Base-by-base conservation (phyloP, 2,888 invertebrate species). In the Steromphala cineraria region DNA sequence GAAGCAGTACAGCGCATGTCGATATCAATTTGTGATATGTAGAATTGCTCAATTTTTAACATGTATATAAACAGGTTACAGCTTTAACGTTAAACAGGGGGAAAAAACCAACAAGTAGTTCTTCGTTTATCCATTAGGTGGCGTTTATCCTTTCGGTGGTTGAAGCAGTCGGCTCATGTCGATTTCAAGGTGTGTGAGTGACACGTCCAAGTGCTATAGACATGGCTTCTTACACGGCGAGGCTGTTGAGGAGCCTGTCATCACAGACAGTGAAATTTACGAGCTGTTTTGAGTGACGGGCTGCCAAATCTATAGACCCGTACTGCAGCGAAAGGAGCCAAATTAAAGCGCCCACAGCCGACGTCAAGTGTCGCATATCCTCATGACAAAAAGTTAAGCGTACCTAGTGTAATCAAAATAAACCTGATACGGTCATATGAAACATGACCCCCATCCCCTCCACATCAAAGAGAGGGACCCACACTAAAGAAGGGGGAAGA, bases 391-490 rank as follows among this genome's bases (percentile, higher is more conserved):
- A 62, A 62, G 62, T 62, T 62, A 62, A 62, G 62, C 62, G 21
- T 62, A 62, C 62, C 62, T 62, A 28, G 28, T 62, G 62, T 62
- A 62, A 62, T 62, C 62, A 62, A 62, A 62, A 28, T 62, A 62
- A 62, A 62, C 62, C 62, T 10, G 62, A 62, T 28, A 62, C 62
- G 28, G 28, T 28, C 13, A 62, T 62, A 62, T 62, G 62, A 28
- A 62, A 62, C 24, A 24, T 4, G 17, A 62, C 62, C 24, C 56
- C 62, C 24, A 62, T 62, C 24, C 10, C 21, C 24, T 24, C 15
- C 10, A 62, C 62, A 62, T 62, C 62, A 62, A 62, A 62, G 62
- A 10, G 62, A 10, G 21, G 21, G 21, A 62, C 62, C 15, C 24
- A 62, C 8, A 10, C 24, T 21, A 62, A 62, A 62, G 62, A 62